A percentile compares a stretch with the other conserved stretches of the same genome.
phyloP scores from a whole-genome alignment of 2,888 invertebrate genomes.

The Keiferia lycopersicella region DNA sequence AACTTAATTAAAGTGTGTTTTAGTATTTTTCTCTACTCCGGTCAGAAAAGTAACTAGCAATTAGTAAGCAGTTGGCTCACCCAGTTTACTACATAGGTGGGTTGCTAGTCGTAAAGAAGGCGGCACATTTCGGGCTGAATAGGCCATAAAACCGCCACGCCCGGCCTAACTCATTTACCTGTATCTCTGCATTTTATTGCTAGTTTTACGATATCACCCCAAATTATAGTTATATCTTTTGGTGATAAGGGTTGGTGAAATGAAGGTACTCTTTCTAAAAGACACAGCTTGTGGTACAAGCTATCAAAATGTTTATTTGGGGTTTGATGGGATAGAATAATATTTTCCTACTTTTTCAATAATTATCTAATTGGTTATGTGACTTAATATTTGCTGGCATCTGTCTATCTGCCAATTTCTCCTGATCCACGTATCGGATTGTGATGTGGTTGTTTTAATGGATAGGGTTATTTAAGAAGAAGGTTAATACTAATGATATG shows the following conservation, averaged over 20 bases:
- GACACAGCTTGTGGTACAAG: not conserved
- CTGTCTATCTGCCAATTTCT: too few relatives aligned
- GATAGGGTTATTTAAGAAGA: too few relatives aligned
- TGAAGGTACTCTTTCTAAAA: not conserved
- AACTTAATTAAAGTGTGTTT: too few relatives aligned
- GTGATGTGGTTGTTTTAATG: too few relatives aligned
- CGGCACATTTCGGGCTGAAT: conserved; percentile 11
- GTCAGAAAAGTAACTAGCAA: not conserved
- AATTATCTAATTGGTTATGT: too few relatives aligned
- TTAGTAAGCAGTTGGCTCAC: conserved; percentile 11
- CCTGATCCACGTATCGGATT: too few relatives aligned
- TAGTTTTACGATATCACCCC: conserved; percentile 37
- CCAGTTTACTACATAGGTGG: not conserved
- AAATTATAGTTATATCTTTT: conserved; percentile 29
- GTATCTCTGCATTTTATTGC: conserved; percentile 44
- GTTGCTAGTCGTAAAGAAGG: conserved; percentile 12
- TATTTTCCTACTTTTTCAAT: too few relatives aligned
- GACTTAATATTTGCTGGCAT: too few relatives aligned
- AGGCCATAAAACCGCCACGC: conserved; percentile 50
- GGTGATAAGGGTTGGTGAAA: not conserved
- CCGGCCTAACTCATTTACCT: conserved; percentile 48
- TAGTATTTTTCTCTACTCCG: not conserved
- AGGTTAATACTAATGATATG: too few relatives aligned
- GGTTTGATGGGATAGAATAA: not conserved
- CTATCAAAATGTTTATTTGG: conserved; percentile 1